Conservation (phyloP, 2,888 invertebrate species). For the Meliscaeva auricollis region DNA sequence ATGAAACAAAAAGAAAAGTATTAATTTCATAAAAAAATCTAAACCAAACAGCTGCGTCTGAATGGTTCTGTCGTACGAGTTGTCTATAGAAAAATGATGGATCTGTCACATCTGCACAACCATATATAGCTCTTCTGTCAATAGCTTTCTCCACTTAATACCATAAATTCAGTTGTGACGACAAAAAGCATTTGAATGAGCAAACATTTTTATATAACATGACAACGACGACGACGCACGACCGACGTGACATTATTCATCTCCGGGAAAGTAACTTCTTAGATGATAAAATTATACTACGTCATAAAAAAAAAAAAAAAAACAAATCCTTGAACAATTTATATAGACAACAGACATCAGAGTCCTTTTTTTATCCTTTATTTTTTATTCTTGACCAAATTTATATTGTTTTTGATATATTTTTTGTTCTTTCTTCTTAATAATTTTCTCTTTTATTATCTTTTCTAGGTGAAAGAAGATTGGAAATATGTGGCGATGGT, state of each 20-base stretch:
- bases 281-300: constrained; percentile 37
- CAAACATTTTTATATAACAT: constrained; percentile 11
- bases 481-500: constrained; percentile 99
- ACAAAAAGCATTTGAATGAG: constrained; percentile 27
- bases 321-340: background rate
- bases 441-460: constrained; percentile 31
- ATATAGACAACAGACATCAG: background rate
- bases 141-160: constrained; percentile 21
- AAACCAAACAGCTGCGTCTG: constrained; percentile 57
- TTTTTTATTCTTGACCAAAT: constrained; percentile 38
- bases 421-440: constrained; percentile 11
- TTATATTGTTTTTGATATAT: constrained; percentile 39
- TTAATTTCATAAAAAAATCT: constrained; percentile 61
- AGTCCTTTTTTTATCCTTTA: background rate
- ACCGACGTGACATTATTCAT: constrained; percentile 18
- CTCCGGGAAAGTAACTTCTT: background rate
- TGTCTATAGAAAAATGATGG: constrained; percentile 45
- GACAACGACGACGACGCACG: background rate
- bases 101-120: constrained; percentile 37
- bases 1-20: constrained; percentile 29
- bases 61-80: constrained; percentile 44
- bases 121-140: constrained; percentile 42
- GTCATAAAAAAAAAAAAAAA: no score
- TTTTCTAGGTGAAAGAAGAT: constrained; percentile 94
- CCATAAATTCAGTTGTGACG: constrained; percentile 15